These are phyloP conservation scores for Oxyruncus cristatus DNA, from an alignment of 2,113 vertebrate species.

Conservation along the genomic window DNA sequence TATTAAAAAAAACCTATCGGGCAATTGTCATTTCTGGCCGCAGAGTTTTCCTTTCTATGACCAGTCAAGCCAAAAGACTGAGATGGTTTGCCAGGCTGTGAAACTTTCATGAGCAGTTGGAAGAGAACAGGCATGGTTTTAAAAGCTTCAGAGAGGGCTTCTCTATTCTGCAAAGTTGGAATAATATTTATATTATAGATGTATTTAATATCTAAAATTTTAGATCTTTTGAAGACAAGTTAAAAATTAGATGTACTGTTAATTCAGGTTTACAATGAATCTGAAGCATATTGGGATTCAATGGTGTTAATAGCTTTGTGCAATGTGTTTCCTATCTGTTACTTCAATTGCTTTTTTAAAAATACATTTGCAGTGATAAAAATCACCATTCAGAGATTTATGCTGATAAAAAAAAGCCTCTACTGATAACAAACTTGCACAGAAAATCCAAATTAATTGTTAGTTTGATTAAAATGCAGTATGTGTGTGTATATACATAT, in stretches of 20 bases:
- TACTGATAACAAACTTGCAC: background rate
- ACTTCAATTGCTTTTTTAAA: background rate
- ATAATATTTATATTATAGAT: background rate
- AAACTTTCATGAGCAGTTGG: background rate
- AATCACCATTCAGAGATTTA: constrained; percentile 14
- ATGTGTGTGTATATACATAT: background rate
- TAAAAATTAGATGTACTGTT: background rate
- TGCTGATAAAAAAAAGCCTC: background rate
- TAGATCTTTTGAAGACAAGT: background rate
- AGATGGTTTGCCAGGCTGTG: background rate
- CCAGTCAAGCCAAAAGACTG: background rate
- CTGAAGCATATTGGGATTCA: background rate
- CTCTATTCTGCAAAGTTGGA: background rate
- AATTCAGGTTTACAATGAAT: background rate
- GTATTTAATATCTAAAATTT: background rate
- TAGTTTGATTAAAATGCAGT: constrained; percentile 18
- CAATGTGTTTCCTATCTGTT: background rate
- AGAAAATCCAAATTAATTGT: constrained; percentile 17
- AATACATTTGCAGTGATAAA: constrained; percentile 1
- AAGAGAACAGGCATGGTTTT: background rate
- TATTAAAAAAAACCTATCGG: background rate
- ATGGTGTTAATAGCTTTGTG: background rate
- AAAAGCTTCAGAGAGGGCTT: background rate
- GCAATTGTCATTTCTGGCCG: background rate
- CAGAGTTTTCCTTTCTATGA: background rate